Evolutionary conservation across 2,113 vertebrate species (phyloP), one percentile per base, ranked within the genome.

Genomic region (Cyprinodon tularosa): DNA sequence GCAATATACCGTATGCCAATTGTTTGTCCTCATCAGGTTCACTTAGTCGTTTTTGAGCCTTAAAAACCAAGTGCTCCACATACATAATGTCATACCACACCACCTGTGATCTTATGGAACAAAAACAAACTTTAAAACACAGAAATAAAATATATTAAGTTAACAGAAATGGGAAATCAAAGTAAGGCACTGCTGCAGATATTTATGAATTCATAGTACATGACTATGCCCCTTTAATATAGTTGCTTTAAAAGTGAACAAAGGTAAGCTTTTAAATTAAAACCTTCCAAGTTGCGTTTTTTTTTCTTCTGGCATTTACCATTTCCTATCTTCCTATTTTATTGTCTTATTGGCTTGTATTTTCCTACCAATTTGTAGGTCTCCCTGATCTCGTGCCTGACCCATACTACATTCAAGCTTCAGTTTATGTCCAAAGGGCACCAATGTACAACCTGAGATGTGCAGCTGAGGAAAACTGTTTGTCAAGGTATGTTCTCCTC

Each of bases 391-490:
- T 99, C 73, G 96, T 99, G 53, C 96, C 97, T 50, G 98, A 99
- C 86, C 96, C 98, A 0, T 98, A 99, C 92, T 99, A 97, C 90
- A 97, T 99, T 77, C 98, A 99, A 89, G 95, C 97, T 39, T 96
- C 97, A 48, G 96, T 95, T 0, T 99, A 99, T 1, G 96, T 95
- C 74, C 98, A 99, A 88, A 97, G 95, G 87, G 95, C 95, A 87
- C 94, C 97, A 1, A 99, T 99, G 97, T 99, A 99, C 90, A 99
- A 96, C 90, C 91, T 99, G 90, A 94, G 98, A 82, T 99, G 98
- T 81, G 97, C 98, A 3, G 96, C 97, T 0, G 98, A 99, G 86
- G 98, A 99, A 82, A 99, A 99, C 93, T 99, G 98, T 83, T 91
- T 99, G 90, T 96, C 98, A 86, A 99, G 98, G 98, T 98, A 95